Base-by-base conservation (phyloP, 2,888 invertebrate genomes). In the Lithophane ornitopus region DNA sequence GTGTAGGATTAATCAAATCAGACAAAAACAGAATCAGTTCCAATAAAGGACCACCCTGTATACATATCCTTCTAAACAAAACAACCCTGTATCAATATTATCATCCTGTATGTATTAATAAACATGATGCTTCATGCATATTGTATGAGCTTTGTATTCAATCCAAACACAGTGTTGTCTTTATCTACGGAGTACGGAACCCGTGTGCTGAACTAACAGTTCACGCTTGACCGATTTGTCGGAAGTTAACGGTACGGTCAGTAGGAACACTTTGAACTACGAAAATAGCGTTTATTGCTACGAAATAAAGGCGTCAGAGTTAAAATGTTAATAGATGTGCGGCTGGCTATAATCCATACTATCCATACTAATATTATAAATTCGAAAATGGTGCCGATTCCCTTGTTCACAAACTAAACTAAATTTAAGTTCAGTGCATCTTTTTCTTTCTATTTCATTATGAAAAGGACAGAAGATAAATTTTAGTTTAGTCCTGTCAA, bases 141-240 rank as follows among this genome's bases (percentile, higher is more conserved):
- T 22, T 77, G 46, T 34, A 80, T 72, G 39, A 72, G 62, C 11
- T 34, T 54, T 79, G 79, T 52, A n/a, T 54, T 70, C 54, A n/a
- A 16, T 70, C 28, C 54, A 61, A 66, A 77, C 16, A 49, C 34
- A n/a, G 8, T 80, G 73, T 80, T 77, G 46, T 46, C 62, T 80
- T 72, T 56, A 56, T 19, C 52, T 54, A 8, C 41, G 1, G 19
- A 14, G 52, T 14, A 16, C 46, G 1, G 39, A 76, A 80, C 80
- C n/a, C 6, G 19, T 14, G 19, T 12, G 3, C 44, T 41, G 28
- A 28, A 46, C 19, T 61, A 62, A 71, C 80, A 62, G 72, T 56
- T 80, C 14, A 39, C 8, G 80, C 61, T 72, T 54, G 19, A 49
- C 46, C n/a, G 72, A 46, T 71, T 41, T 41, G 8, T n/a, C 54